phyloP scores from a whole-genome alignment of 2,888 invertebrate species.

The Tetragonisca angustula region DNA sequence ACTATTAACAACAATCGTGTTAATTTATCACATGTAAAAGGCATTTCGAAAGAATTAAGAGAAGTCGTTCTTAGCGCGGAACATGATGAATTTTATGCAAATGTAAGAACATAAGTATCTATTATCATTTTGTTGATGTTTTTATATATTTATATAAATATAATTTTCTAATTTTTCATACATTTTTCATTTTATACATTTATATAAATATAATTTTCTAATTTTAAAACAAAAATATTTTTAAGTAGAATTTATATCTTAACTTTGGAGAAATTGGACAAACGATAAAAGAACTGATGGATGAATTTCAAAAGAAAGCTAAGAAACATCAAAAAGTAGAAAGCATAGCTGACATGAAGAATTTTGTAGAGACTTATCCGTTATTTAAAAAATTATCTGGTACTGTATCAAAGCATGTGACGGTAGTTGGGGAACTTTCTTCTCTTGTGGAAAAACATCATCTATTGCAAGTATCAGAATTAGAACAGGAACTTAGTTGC shows the following conservation, averaged over 20 bases:
- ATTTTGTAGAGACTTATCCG: conserved; percentile 98
- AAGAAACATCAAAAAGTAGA: conserved; percentile 98
- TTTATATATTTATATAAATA: not conserved
- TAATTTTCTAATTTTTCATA: not conserved
- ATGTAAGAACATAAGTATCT: conserved; percentile 85
- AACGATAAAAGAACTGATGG: conserved; percentile 98
- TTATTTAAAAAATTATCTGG: conserved; percentile 98
- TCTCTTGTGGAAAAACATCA: conserved; percentile 90
- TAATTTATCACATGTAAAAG: conserved; percentile 92
- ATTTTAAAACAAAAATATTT: conserved; percentile 29
- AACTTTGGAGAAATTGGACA: conserved; percentile 99
- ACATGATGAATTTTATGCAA: conserved; percentile 98
- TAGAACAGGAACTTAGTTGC: conserved; percentile 97
- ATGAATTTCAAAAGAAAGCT: conserved; percentile 97
- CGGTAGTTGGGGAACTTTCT: conserved; percentile 97
- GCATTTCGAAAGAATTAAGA: conserved; percentile 93
- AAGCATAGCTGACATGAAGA: conserved; percentile 99
- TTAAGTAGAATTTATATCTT: conserved; percentile 92
- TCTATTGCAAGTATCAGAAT: conserved; percentile 95
- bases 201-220: not conserved
- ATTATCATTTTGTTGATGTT: conserved; percentile 16
- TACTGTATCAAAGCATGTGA: conserved; percentile 98
- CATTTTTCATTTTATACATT: no score
- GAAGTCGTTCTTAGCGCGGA: conserved; percentile 97
- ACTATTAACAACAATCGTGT: conserved; percentile 92